phyloP scores from a whole-genome alignment of 2,797 vertebrate species.

The Eupleurogrammus muticus region DNA sequence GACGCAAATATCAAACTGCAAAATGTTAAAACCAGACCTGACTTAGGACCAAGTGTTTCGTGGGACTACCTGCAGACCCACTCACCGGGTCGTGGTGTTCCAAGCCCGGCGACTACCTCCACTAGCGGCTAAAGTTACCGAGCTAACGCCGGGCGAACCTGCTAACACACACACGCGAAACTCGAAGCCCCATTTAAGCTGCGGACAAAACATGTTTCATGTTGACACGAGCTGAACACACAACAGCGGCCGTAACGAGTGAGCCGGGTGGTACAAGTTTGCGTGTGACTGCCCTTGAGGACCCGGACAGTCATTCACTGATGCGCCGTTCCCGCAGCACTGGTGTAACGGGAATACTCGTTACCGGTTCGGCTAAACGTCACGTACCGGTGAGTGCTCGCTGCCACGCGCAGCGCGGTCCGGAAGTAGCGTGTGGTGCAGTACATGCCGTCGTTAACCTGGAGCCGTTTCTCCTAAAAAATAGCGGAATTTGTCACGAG shows the following conservation, averaged over 20 bases:
- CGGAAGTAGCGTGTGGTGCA: slow-evolving; percentile 80
- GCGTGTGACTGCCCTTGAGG: slow-evolving; percentile 71
- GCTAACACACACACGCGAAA: not conserved
- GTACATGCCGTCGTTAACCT: slow-evolving; percentile 71
- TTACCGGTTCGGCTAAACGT: not conserved
- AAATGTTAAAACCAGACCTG: rapidly evolving
- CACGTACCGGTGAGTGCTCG: slow-evolving; percentile 76
- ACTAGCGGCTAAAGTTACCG: not conserved
- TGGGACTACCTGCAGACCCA: rapidly evolving
- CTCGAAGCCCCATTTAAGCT: rapidly evolving
- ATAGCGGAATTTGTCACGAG: not conserved
- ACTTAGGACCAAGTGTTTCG: not conserved
- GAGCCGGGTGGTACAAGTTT: not conserved
- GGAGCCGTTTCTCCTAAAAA: slow-evolving; percentile 2
- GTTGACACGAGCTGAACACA: not conserved
- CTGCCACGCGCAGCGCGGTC: slow-evolving; percentile 73
- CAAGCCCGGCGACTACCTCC: not conserved
- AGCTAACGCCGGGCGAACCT: slow-evolving; percentile 30
- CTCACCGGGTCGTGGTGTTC: rapidly evolving
- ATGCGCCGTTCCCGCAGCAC: not conserved
- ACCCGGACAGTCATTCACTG: not conserved
- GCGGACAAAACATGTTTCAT: not conserved
- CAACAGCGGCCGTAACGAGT: rapidly evolving
- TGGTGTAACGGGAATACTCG: slow-evolving; percentile 13
- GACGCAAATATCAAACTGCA: not conserved